Percentiles rank a stretch among this genome's conserved stretches.
These are phyloP conservation scores for Porites australiensis DNA, from an alignment of 64 coral and sea anemone genomes.

Conservation along the genomic window DNA sequence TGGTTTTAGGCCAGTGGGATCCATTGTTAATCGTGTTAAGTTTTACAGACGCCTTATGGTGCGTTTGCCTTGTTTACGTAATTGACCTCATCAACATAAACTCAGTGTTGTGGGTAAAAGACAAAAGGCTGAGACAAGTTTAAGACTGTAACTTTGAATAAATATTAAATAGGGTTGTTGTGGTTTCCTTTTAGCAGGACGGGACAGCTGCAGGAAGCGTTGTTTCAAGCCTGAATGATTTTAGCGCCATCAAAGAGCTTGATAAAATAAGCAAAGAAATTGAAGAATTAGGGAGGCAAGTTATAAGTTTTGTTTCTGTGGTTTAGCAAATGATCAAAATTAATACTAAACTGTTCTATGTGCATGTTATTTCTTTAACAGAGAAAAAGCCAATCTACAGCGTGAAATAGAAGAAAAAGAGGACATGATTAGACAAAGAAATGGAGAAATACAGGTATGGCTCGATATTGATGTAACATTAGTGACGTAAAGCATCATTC, in stretches of 20 bases:
- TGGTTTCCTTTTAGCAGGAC: conserved; percentile 52
- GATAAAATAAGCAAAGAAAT: conserved; percentile 99
- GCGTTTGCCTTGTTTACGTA: no score
- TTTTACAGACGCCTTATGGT: no score
- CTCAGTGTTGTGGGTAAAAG: no score
- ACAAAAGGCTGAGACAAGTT: no score
- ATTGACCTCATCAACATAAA: no score
- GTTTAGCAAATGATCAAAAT: no score
- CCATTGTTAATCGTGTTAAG: no score
- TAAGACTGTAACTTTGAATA: no score
- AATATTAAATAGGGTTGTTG: not conserved
- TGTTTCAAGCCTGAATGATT: conserved; percentile 69
- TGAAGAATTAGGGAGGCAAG: conserved; percentile 92
- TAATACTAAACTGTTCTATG: no score
- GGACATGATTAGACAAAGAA: conserved; percentile 93
- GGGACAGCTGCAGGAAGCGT: conserved; percentile 25
- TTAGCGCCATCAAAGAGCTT: conserved; percentile 92
- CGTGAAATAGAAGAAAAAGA: conserved; percentile 96
- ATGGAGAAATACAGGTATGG: conserved; percentile 95
- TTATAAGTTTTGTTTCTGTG: no score
- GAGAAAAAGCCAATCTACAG: conserved; percentile 91
- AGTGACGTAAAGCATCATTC: not conserved
- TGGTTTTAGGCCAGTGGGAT: no score
- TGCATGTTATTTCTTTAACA: conserved; percentile 14
- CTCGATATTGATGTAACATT: not conserved